Conservation (phyloP, 2,113 vertebrate species). For the Alexandromys fortis region DNA sequence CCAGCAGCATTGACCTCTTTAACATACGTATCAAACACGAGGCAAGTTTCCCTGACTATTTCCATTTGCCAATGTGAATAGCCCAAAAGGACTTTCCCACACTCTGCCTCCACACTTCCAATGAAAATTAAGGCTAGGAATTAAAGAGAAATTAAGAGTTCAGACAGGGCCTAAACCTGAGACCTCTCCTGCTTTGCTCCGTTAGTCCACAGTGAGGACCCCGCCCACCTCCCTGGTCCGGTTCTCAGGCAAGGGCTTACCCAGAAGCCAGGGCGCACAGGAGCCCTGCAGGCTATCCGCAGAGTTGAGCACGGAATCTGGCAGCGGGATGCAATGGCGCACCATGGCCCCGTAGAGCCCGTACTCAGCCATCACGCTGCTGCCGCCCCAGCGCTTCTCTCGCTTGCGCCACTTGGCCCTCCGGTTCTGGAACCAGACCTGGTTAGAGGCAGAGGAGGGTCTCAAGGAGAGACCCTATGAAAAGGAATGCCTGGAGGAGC, state of each 20-base stretch:
- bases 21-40: background rate
- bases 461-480: background rate
- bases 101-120: background rate
- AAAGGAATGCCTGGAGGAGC: background rate
- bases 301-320: slow-evolving; percentile 93
- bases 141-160: background rate
- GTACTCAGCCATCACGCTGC: slow-evolving; percentile 97
- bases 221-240: too few relatives aligned
- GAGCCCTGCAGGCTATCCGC: slow-evolving; percentile 93
- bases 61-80: background rate
- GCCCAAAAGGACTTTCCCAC: background rate
- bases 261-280: slow-evolving; percentile 96
- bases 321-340: slow-evolving; percentile 95
- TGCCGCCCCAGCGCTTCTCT: slow-evolving; percentile 97
- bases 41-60: background rate
- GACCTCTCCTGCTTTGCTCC: background rate
- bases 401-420: slow-evolving; percentile 97
- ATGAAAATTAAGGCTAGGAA: background rate
- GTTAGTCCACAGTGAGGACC: background rate
- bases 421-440: slow-evolving; percentile 99
- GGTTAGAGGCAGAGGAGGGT: slow-evolving; percentile 43
- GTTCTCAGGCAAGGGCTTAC: slow-evolving; percentile 83
- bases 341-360: slow-evolving; percentile 98
- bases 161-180: background rate
- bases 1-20: background rate